Percentiles rank a stretch among this genome's conserved stretches.
Evolutionary conservation across 2,113 vertebrate species (phyloP).

Genomic region (Neofelis nebulosa): DNA sequence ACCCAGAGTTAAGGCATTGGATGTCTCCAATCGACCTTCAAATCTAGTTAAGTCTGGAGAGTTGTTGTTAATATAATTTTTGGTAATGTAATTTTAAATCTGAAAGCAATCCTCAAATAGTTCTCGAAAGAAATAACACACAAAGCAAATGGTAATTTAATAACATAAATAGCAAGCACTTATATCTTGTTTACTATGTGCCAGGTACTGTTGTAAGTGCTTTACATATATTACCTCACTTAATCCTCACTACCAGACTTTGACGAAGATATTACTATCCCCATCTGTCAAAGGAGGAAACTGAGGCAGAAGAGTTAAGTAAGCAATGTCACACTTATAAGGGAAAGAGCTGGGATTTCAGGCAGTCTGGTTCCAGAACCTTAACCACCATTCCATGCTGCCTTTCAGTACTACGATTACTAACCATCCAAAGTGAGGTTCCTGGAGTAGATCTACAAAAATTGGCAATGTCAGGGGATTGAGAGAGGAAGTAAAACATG

Average conservation of each 20-base stretch:
- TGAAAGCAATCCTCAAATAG: slow-evolving; percentile 5
- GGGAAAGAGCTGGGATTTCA: background rate
- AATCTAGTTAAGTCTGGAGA: slow-evolving; percentile 43
- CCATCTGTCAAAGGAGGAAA: slow-evolving; percentile 24
- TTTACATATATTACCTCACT: background rate
- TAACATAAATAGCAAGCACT: background rate
- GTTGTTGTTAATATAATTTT: slow-evolving; percentile 28
- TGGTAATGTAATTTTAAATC: slow-evolving; percentile 46
- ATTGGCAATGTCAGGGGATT: background rate
- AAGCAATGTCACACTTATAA: background rate
- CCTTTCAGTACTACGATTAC: background rate
- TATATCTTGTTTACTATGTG: background rate
- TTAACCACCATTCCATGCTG: background rate
- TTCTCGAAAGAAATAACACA: slow-evolving; percentile 34
- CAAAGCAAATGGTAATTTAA: slow-evolving; percentile 37
- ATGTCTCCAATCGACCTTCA: background rate
- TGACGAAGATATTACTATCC: background rate
- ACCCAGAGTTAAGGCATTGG: background rate
- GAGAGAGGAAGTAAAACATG: background rate
- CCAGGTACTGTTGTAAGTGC: background rate
- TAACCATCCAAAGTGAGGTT: background rate
- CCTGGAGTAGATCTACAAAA: background rate
- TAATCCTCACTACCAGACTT: background rate
- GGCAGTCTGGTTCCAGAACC: background rate
- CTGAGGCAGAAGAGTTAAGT: background rate